Evolutionary conservation across 2,888 invertebrate genomes (phyloP), one percentile per base, ranked within the genome.

Genomic region (Aphidoletes aphidimyza): DNA sequence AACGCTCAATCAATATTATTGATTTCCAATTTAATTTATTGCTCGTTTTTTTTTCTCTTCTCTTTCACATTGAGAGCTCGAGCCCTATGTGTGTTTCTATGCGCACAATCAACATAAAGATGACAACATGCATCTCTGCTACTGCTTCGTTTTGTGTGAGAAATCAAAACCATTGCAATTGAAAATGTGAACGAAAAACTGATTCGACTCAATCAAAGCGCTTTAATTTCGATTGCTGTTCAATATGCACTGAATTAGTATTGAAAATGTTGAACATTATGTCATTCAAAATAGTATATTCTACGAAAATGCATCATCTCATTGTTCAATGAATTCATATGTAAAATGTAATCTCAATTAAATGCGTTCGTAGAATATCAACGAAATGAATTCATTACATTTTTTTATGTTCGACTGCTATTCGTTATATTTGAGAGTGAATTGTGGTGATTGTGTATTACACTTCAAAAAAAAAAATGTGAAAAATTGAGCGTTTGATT

Each of bases 171-270:
- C 54, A 54, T 69, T 30, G 69, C 69, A 30, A 30, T 0, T 34
- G 69, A 30, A 42, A 54, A 54, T 54, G 54, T 26, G 30, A 69
- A 69, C 69, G 69, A 69, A 69, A 14, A 69, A 69, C 69, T 30
- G 30, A 69, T n/a, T 30, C 3, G 30, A 69, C 69, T 69, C 69
- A 34, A 69, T 69, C 69, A 69, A 69, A 69, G 34, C 34, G 30
- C 69, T 69, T 69, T 69, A 69, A 69, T 69, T 69, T 69, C 69
- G 69, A 69, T 69, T 69, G 69, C 69, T 69, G 14, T 34, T 69
- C 30, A 30, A 14, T 14, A 11, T 69, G 2, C 30, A 69, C 69
- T 69, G 69, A 30, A 54, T 54, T n/a, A n/a, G 54, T 54, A n/a
- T 22, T 5, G 3, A 22, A 54, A 54, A 54, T 22, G 3, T 1